Percentiles rank a stretch among this genome's conserved stretches.
phyloP scores from a whole-genome alignment of 2,113 vertebrate genomes.

The Hucho hucho region DNA sequence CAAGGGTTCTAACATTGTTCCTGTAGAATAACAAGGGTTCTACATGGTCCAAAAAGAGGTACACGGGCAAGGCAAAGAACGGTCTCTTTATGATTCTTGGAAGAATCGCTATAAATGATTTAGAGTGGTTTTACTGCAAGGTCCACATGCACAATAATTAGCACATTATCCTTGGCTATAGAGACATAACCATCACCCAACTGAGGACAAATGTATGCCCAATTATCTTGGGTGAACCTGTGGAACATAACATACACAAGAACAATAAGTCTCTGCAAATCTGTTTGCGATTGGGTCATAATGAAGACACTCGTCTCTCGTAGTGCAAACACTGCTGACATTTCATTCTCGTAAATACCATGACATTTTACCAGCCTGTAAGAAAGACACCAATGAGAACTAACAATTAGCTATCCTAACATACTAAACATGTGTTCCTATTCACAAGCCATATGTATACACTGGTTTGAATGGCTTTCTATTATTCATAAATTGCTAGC shows the following conservation, averaged over 20 bases:
- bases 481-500: too few relatives aligned
- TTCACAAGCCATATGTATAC: not conserved
- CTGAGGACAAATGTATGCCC: not conserved
- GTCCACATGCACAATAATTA: too few relatives aligned
- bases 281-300: not conserved
- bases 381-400: not conserved
- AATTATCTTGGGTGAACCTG: not conserved
- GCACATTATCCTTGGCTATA: too few relatives aligned
- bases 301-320: not conserved
- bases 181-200: too few relatives aligned
- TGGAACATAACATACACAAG: not conserved
- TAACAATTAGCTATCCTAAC: not conserved
- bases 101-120: too few relatives aligned
- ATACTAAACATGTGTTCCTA: not conserved
- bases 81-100: too few relatives aligned
- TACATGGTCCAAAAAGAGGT: too few relatives aligned
- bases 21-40: too few relatives aligned
- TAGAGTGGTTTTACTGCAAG: too few relatives aligned
- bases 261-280: not conserved
- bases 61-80: too few relatives aligned
- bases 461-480: not conserved
- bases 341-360: slow-evolving; percentile 1
- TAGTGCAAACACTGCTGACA: slow-evolving; percentile 1
- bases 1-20: too few relatives aligned
- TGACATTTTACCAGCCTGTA: slow-evolving; percentile 1